phyloP scores from a whole-genome alignment of 2,888 invertebrate species.

The Lobophora halterata region DNA sequence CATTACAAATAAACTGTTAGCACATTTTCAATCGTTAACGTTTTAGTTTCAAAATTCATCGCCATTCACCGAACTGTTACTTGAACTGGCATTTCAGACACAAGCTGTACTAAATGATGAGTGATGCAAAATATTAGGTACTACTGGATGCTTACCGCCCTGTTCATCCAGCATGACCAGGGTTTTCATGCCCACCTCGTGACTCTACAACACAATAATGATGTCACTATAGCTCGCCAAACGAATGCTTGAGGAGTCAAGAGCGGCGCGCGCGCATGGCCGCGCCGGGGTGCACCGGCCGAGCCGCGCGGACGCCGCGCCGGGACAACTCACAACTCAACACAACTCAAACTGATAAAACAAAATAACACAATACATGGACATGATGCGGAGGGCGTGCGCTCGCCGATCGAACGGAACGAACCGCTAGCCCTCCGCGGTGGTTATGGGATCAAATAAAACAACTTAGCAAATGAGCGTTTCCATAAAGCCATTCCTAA shows the following conservation, averaged over 20 bases:
- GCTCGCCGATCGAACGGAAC: constrained; percentile 26
- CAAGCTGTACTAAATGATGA: constrained; percentile 76
- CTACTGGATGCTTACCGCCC: constrained; percentile 96
- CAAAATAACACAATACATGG: constrained; percentile 62
- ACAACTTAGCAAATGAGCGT: constrained; percentile 74
- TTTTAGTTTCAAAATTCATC: constrained; percentile 54
- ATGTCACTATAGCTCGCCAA: constrained; percentile 81
- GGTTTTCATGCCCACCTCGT: constrained; percentile 99
- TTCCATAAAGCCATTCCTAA: constrained; percentile 76
- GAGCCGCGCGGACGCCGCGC: constrained; percentile 45
- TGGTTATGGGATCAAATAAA: constrained; percentile 56
- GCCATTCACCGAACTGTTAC: constrained; percentile 67
- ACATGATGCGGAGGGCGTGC: constrained; percentile 45
- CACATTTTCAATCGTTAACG: constrained; percentile 61
- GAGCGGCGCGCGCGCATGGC: constrained; percentile 49
- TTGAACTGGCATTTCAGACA: constrained; percentile 75
- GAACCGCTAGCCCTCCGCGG: constrained; percentile 37
- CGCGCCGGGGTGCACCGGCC: too few species aligned
- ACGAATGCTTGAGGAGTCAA: constrained; percentile 65
- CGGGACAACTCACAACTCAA: constrained; percentile 61
- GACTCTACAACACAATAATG: constrained; percentile 93
- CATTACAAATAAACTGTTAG: constrained; percentile 70
- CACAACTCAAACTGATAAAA: constrained; percentile 70
- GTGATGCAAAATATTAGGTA: constrained; percentile 74
- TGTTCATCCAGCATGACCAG: constrained; percentile 99